A percentile compares a stretch with the other conserved stretches of the same genome.
Conservation (phyloP, 2,888 invertebrate genomes). For the Halictus quadricinctus region DNA sequence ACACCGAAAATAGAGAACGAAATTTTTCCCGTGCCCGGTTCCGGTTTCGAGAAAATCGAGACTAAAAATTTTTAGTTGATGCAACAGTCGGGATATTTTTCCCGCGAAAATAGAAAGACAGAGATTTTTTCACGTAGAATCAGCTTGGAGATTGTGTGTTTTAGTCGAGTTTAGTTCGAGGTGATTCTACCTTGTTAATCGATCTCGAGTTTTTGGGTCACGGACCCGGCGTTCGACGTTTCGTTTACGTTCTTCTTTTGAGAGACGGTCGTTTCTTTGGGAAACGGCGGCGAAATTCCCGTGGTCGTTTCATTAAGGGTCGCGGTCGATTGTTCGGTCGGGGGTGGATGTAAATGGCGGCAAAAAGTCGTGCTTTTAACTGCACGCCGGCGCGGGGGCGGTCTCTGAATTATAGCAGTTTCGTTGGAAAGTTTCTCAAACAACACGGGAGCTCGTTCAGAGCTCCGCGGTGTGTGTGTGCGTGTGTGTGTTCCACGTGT, state of each 20-base stretch:
- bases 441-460: conserved; percentile 39
- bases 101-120: background rate
- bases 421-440: conserved; percentile 61
- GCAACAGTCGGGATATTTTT: background rate
- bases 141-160: background rate
- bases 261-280: background rate
- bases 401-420: conserved; percentile 67
- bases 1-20: background rate
- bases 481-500: background rate
- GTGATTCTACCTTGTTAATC: background rate
- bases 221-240: background rate
- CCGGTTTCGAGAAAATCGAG: background rate
- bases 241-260: conserved; percentile 2
- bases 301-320: conserved; percentile 3
- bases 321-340: conserved; percentile 23
- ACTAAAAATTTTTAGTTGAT: background rate
- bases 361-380: conserved; percentile 61
- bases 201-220: background rate
- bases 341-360: conserved; percentile 33
- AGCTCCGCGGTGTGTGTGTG: background rate
- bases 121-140: background rate
- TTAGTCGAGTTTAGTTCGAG: background rate
- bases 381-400: conserved; percentile 21
- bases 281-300: background rate
- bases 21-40: background rate